A percentile compares a stretch with the other conserved stretches of the same genome.
These are phyloP conservation scores for Tipula unca DNA, from an alignment of 2,888 invertebrate species.

Conservation along the genomic window DNA sequence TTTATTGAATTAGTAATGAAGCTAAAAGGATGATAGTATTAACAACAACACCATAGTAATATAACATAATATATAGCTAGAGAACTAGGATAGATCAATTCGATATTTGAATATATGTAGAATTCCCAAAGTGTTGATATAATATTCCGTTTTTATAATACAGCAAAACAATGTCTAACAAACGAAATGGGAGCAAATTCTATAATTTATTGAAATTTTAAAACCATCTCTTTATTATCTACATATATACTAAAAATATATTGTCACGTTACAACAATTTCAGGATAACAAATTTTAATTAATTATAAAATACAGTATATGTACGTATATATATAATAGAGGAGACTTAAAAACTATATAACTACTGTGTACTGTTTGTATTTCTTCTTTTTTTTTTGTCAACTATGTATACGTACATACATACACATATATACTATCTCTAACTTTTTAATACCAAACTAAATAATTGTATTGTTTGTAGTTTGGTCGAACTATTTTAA, in stretches of 20 bases:
- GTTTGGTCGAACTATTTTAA: neutral
- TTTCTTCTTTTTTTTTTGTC: neutral
- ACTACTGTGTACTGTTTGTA: neutral
- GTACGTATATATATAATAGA: neutral
- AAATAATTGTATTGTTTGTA: neutral
- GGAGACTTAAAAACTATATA: neutral
- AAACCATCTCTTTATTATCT: neutral
- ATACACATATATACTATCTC: neutral
- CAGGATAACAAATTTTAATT: slow-evolving; percentile 8
- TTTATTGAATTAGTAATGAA: neutral
- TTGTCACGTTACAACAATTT: slow-evolving; percentile 8
- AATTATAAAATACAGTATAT: neutral
- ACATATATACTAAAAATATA: neutral
- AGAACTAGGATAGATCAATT: neutral
- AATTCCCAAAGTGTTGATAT: neutral
- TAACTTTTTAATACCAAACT: neutral
- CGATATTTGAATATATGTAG: too few species aligned
- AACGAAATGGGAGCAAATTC: neutral
- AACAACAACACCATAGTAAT: neutral
- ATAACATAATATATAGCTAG: neutral
- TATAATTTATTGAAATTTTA: neutral
- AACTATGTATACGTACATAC: neutral
- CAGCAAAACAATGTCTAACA: neutral
- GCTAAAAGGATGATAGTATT: neutral
- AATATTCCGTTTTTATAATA: neutral